These are phyloP conservation scores for Eupithecia inturbata DNA, from an alignment of 2,888 invertebrate genomes.

Conservation along the genomic window DNA sequence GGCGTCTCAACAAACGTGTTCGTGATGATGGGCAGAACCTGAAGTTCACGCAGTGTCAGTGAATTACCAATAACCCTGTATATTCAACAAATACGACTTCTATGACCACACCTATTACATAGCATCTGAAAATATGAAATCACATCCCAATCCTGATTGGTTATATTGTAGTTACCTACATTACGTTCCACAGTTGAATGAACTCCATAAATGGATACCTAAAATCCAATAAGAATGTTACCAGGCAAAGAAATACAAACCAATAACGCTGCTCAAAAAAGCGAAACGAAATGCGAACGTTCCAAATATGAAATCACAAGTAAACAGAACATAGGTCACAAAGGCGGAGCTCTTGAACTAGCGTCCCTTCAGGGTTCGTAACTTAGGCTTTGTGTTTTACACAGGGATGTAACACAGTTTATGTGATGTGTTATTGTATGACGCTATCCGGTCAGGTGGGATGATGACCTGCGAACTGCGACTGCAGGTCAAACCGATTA, in stretches of 20 bases:
- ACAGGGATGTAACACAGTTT: constrained; percentile 14
- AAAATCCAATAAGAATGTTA: constrained; percentile 13
- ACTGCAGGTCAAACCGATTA: too few relatives aligned
- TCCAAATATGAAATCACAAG: constrained; percentile 33
- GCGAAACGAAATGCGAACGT: constrained; percentile 15
- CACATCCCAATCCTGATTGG: constrained; percentile 5
- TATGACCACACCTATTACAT: background rate
- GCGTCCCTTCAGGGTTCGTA: constrained; percentile 22
- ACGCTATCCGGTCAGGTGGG: background rate
- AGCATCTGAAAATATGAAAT: background rate
- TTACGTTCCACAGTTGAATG: background rate
- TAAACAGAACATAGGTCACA: constrained; percentile 33
- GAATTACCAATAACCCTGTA: too few relatives aligned
- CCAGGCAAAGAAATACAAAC: constrained; percentile 8
- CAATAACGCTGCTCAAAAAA: constrained; percentile 16
- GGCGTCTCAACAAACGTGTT: too few relatives aligned
- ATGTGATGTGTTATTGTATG: background rate
- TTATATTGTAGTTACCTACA: background rate
- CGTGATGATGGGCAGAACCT: too few relatives aligned
- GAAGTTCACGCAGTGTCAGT: too few relatives aligned
- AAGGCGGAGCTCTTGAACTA: constrained; percentile 29
- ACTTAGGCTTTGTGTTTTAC: constrained; percentile 18
- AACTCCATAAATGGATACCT: constrained; percentile 7
- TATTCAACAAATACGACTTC: too few relatives aligned
- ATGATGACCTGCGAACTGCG: too few relatives aligned